A percentile compares a stretch with the other conserved stretches of the same genome.
phyloP scores from a whole-genome alignment of 2,888 invertebrate species.

The Microlaimidae sp. region DNA sequence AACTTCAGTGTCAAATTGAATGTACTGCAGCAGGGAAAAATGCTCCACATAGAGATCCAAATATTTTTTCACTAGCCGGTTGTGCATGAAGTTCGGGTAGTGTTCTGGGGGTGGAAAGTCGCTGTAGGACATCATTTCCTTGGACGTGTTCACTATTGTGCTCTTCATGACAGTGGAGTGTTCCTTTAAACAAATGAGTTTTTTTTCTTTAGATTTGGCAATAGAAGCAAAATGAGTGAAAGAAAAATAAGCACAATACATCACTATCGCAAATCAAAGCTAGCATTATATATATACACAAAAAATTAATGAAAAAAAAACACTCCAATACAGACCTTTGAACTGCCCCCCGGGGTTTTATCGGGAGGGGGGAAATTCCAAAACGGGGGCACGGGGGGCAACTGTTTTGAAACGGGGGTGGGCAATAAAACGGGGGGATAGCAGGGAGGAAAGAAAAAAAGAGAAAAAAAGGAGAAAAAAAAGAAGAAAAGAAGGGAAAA shows the following conservation, averaged over 20 bases:
- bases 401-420: too few relatives aligned
- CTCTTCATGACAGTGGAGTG: slow-evolving; percentile 34
- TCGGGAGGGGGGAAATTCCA: too few relatives aligned
- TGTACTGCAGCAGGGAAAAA: slow-evolving; percentile 23
- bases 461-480: too few relatives aligned
- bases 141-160: slow-evolving; percentile 39
- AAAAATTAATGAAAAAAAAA: too few relatives aligned
- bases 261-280: slow-evolving; percentile 15
- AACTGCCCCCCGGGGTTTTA: too few relatives aligned
- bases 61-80: slow-evolving; percentile 23
- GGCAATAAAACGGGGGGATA: too few relatives aligned
- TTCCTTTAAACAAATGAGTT: slow-evolving; percentile 15
- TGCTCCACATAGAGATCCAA: slow-evolving; percentile 26
- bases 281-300: too few relatives aligned
- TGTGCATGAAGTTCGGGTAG: slow-evolving; percentile 28
- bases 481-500: too few relatives aligned
- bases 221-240: neutral
- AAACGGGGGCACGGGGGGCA: too few relatives aligned
- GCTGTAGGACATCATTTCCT: slow-evolving; percentile 38
- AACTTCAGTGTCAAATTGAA: slow-evolving; percentile 28
- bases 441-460: too few relatives aligned
- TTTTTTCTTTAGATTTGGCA: neutral
- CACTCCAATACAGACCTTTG: too few relatives aligned
- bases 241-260: slow-evolving; percentile 13
- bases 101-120: slow-evolving; percentile 29